Base-by-base conservation (phyloP, 2,888 invertebrate genomes). In the Chrysolina americana region DNA sequence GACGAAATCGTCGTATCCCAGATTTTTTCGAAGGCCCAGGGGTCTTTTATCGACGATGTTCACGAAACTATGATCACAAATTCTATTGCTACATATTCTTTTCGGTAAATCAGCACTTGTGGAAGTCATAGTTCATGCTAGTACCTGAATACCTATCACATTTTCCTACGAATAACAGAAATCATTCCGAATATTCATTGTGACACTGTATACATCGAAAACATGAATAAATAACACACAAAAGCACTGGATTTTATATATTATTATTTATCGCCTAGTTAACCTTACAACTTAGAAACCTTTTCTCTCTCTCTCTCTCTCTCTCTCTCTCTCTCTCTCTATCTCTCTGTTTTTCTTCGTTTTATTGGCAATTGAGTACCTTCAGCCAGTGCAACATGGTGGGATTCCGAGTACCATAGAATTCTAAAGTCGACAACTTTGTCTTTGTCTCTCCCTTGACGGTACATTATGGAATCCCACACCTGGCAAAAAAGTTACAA, bases 1-100 rank as follows among this genome's bases (percentile, higher is more conserved):
- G 68, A 87, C 66, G 50, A 84, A 82, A 78, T 87, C 87, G 62
- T 83, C 81, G 76, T 83, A 80, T 21, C 85, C 86, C n/a, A 84
- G 75, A 11, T 78, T 73, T 50, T 48, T 78, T 72, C 77, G 85
- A 13, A 83, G 75, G 11, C 87, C 87, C 70, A 86, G 71, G n/a
- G 74, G 17, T 66, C 79, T 74, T 68, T 75, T 77, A 56, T 76
- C 77, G 23, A 78, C 11, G n/a, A 75, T 63, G 47, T 78, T 65
- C 47, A 76, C 23, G 44, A 80, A 79, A 70, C 70, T 77, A 23
- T 74, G 59, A 63, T 64, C 70, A 44, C 71, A 74, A 64, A 72
- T 73, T n/a, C 73, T 48, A 64, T 76, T 66, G 59, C 68, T 75
- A 41, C 66, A 65, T 64, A 69, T 59, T 69, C 65, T 68, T 48